These are phyloP conservation scores for Sphaerophoria rueppellii DNA, from an alignment of 2,888 invertebrate species.

Conservation along the genomic window DNA sequence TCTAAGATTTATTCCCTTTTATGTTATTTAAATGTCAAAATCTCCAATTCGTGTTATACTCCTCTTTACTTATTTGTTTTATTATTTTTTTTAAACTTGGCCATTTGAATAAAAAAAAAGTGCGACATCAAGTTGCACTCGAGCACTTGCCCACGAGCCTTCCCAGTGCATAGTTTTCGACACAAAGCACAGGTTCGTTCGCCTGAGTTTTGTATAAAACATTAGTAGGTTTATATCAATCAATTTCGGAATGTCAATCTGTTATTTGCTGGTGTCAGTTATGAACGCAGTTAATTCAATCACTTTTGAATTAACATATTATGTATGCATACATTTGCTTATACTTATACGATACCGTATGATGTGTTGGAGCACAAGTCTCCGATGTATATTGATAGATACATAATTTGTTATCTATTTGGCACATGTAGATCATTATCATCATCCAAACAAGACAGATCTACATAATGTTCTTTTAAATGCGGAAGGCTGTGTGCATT, in stretches of 20 bases:
- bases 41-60: not conserved
- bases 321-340: too few relatives aligned
- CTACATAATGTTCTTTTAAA: conserved; percentile 39
- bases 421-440: conserved; percentile 32
- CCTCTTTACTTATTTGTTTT: too few relatives aligned
- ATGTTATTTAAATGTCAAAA: conserved; percentile 38
- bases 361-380: conserved; percentile 77
- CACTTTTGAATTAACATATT: conserved; percentile 80
- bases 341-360: too few relatives aligned
- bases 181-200: conserved; percentile 39
- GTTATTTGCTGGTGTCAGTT: conserved; percentile 80
- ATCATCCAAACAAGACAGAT: conserved; percentile 4
- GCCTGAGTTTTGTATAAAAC: conserved; percentile 67
- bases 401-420: conserved; percentile 57
- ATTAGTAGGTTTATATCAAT: conserved; percentile 75
- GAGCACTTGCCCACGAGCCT: not conserved
- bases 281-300: conserved; percentile 82
- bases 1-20: conserved; percentile 47
- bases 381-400: conserved; percentile 43
- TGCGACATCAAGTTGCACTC: not conserved
- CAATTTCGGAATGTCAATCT: conserved; percentile 76
- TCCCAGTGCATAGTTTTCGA: not conserved
- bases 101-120: too few relatives aligned
- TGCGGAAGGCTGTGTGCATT: conserved; percentile 1
- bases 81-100: too few relatives aligned